Evolutionary conservation across 2,888 invertebrate species (phyloP).

Genomic region (Carabus problematicus): DNA sequence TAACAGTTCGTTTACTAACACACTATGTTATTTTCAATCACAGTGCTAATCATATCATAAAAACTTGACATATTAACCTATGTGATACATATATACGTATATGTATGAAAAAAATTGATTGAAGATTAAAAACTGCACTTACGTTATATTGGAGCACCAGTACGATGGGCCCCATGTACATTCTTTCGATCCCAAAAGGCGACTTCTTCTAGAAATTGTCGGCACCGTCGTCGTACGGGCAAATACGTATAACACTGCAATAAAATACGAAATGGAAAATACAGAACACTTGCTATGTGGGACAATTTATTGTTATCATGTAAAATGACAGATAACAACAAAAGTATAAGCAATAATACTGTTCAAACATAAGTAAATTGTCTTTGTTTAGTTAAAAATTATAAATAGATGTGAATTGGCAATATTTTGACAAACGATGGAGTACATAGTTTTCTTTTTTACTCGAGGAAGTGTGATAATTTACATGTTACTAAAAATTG

Average conservation of each 20-base stretch:
- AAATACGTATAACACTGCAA: conserved; percentile 18
- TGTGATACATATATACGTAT: too few species aligned
- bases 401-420: neutral
- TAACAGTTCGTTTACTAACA: too few species aligned
- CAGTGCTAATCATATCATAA: neutral
- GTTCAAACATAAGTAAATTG: neutral
- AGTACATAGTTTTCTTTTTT: conserved; percentile 3
- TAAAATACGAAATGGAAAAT: conserved; percentile 8
- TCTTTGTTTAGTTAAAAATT: conserved; percentile 30
- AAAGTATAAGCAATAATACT: too few species aligned
- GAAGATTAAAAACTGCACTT: too few species aligned
- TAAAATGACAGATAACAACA: too few species aligned
- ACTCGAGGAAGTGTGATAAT: neutral
- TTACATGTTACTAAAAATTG: neutral
- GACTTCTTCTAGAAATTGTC: conserved; percentile 14
- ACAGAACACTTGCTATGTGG: neutral
- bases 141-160: conserved; percentile 76
- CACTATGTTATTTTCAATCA: too few species aligned
- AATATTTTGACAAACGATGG: neutral
- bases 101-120: conserved; percentile 9
- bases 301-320: too few species aligned
- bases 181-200: conserved; percentile 65
- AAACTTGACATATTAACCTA: conserved; percentile 5
- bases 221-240: conserved; percentile 16
- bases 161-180: conserved; percentile 83